A percentile compares a stretch with the other conserved stretches of the same genome.
Conservation (phyloP, 2,113 vertebrate genomes). For the Oreotrochilus melanogaster region DNA sequence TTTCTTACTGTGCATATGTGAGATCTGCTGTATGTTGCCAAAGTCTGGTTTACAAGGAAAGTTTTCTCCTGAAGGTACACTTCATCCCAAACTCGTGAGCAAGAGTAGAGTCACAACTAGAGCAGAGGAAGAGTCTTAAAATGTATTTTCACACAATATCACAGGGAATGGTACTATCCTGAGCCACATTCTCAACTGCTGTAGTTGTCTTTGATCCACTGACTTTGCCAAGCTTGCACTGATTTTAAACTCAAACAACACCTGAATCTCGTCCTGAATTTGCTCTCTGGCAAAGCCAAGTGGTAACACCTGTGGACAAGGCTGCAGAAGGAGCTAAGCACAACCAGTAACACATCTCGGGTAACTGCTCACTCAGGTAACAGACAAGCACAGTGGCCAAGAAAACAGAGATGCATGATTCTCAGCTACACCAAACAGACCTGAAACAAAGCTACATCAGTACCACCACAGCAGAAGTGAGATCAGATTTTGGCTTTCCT, state of each 20-base stretch:
- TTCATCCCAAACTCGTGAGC: neutral
- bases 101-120: neutral
- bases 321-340: accelerated
- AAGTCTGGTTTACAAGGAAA: neutral
- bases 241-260: accelerated
- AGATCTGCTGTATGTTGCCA: neutral
- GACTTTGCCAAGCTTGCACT: neutral
- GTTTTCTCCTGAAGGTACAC: neutral
- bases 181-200: neutral
- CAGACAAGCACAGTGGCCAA: too few relatives aligned
- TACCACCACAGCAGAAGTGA: accelerated
- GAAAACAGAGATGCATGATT: accelerated
- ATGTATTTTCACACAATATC: neutral
- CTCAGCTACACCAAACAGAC: accelerated
- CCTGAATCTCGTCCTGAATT: accelerated
- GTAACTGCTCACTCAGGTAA: accelerated
- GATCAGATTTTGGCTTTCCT: neutral
- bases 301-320: accelerated
- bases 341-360: accelerated
- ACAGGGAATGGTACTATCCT: neutral
- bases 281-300: neutral
- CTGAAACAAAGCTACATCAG: accelerated
- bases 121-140: neutral
- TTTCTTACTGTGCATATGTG: neutral
- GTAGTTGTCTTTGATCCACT: neutral